phyloP scores from a whole-genome alignment of 1,140 invertebrate species.

The Dryas iulia region DNA sequence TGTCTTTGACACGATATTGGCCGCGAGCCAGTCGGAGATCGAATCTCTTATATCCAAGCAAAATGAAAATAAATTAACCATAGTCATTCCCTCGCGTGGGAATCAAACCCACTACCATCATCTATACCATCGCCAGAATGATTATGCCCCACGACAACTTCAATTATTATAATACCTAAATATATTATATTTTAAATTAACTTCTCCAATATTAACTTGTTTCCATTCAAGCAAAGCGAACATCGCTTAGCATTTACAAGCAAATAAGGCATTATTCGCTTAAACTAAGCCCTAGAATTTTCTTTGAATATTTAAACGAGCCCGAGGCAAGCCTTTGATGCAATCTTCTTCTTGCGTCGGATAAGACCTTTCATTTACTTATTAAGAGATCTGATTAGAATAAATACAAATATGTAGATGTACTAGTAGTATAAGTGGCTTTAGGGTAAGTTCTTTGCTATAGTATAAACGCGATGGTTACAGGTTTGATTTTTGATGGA shows the following conservation, averaged over 20 bases:
- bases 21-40: no score
- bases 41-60: no score
- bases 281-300: constrained; percentile 11
- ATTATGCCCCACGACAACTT: not conserved
- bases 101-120: no score
- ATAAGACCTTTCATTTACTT: constrained; percentile 11
- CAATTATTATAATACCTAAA: no score
- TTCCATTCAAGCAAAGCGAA: not conserved
- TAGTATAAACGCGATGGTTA: no score
- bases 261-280: constrained; percentile 12
- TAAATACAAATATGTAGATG: not conserved
- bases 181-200: not conserved
- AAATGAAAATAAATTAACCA: no score
- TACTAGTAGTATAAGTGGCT: not conserved
- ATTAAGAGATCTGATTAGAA: constrained; percentile 6
- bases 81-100: no score
- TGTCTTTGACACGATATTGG: no score
- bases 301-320: constrained; percentile 18
- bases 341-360: constrained; percentile 8
- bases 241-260: constrained; percentile 8
- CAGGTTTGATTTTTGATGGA: no score
- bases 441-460: not conserved
- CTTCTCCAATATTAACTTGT: not conserved
- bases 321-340: constrained; percentile 15
- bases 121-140: no score